Percentiles rank a stretch among this genome's conserved stretches.
Conservation (phyloP, 2,113 vertebrate species). For the Pampusana beccarii region DNA sequence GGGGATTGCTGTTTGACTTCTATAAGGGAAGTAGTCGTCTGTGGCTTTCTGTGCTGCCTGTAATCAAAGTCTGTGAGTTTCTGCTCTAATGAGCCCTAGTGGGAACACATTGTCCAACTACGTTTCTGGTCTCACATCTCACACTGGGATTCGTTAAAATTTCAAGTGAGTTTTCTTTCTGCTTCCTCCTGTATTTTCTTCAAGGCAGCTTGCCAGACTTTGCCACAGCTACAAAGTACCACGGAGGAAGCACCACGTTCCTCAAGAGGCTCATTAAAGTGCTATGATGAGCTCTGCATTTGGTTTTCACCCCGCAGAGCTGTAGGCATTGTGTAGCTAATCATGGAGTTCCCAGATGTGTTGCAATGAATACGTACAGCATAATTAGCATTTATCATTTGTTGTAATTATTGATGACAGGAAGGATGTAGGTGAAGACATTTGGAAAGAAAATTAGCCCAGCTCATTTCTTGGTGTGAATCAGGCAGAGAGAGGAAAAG, state of each 20-base stretch:
- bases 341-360: neutral
- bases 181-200: neutral
- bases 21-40: no score
- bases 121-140: accelerated
- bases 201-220: neutral
- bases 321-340: neutral
- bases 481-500: neutral
- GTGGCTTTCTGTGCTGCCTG: neutral
- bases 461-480: accelerated
- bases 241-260: neutral
- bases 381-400: neutral
- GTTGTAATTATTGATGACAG: neutral
- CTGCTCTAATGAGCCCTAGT: neutral
- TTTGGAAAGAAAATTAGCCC: neutral
- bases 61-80: neutral
- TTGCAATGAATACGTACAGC: neutral
- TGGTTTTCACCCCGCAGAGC: neutral
- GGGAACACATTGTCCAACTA: neutral
- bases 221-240: neutral
- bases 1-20: neutral
- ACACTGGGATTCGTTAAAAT: neutral
- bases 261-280: neutral
- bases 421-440: neutral
- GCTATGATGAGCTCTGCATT: neutral
- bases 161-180: neutral